phyloP scores from a whole-genome alignment of 1,140 invertebrate genomes.

The Zaprionus nigranus region DNA sequence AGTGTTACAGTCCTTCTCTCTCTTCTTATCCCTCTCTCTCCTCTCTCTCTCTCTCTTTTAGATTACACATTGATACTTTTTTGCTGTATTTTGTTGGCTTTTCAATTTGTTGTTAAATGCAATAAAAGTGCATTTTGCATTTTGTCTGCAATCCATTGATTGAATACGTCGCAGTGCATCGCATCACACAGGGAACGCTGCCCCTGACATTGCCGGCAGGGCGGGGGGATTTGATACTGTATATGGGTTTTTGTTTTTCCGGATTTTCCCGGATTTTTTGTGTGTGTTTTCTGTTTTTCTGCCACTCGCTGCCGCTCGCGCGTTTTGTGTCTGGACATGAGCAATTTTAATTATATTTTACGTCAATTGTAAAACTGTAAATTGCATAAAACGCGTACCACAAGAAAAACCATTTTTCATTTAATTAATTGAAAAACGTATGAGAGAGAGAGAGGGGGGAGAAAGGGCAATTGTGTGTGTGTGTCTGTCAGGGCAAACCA shows the following conservation, averaged over 20 bases:
- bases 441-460: slow-evolving; percentile 28
- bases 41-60: neutral
- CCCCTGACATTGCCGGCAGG: neutral
- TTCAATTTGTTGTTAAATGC: slow-evolving; percentile 82
- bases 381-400: slow-evolving; percentile 45
- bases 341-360: slow-evolving; percentile 82
- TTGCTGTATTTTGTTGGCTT: slow-evolving; percentile 57
- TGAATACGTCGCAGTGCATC: slow-evolving; percentile 61
- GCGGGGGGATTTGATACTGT: slow-evolving; percentile 3
- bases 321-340: slow-evolving; percentile 65
- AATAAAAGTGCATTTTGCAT: slow-evolving; percentile 79
- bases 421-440: slow-evolving; percentile 80
- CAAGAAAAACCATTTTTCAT: slow-evolving; percentile 73
- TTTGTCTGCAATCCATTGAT: slow-evolving; percentile 78
- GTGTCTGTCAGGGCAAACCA: slow-evolving; percentile 39
- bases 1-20: neutral
- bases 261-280: neutral
- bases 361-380: slow-evolving; percentile 76
- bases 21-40: neutral
- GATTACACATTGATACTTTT: slow-evolving; percentile 45
- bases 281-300: slow-evolving; percentile 13
- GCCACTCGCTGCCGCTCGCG: slow-evolving; percentile 7
- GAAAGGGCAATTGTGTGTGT: slow-evolving; percentile 8
- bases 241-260: slow-evolving; percentile 5
- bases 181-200: slow-evolving; percentile 3